These are phyloP conservation scores for Scolopax bukidnonensis DNA, from an alignment of 2,797 vertebrate genomes.

Conservation along the genomic window DNA sequence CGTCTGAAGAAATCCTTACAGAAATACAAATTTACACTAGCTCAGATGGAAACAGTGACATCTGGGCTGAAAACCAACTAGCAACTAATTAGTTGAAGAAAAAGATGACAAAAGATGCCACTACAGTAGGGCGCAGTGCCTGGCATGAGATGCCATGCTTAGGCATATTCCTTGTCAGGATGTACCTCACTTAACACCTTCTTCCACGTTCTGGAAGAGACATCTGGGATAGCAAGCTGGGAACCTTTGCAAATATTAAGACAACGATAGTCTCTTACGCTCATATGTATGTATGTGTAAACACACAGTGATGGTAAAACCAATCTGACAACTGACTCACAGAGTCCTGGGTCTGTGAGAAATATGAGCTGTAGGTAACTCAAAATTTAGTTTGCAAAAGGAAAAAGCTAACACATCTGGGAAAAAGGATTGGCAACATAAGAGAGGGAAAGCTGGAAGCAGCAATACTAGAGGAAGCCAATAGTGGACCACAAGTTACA, in stretches of 20 bases:
- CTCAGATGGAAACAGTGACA: constrained; percentile 27
- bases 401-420: constrained; percentile 18
- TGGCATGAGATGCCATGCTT: not conserved
- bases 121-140: not conserved
- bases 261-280: not conserved
- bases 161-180: not conserved
- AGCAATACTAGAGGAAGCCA: constrained; percentile 13
- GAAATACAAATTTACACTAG: constrained; percentile 28
- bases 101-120: not conserved
- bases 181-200: not conserved
- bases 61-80: constrained; percentile 32
- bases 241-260: not conserved
- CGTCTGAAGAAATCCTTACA: constrained; percentile 32
- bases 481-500: constrained; percentile 4
- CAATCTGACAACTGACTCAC: not conserved
- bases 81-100: constrained; percentile 1
- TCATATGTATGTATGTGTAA: not conserved
- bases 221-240: not conserved
- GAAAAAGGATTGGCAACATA: not conserved
- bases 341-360: not conserved
- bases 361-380: not conserved
- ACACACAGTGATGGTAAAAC: not conserved
- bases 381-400: not conserved
- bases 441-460: constrained; percentile 37
- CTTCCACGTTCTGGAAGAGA: not conserved